phyloP scores from a whole-genome alignment of 2,113 vertebrate genomes.

The Pseudolaguvia tuberculata region DNA sequence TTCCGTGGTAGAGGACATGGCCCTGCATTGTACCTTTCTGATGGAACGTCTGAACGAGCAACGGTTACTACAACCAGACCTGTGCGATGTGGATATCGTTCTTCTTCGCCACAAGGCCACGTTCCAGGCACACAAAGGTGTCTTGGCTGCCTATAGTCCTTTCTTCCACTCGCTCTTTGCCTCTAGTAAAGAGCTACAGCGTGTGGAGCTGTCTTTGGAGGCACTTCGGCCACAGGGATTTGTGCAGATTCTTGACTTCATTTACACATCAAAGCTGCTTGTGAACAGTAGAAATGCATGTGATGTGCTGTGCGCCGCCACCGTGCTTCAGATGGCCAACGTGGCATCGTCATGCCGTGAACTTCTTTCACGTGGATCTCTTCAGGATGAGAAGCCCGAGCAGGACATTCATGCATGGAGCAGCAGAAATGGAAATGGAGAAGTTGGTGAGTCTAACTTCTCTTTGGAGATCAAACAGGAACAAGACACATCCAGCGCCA shows the following conservation, averaged over 20 bases:
- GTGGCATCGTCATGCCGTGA: conserved; percentile 80
- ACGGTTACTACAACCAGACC: conserved; percentile 82
- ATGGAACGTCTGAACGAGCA: conserved; percentile 88
- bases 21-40: conserved; percentile 81
- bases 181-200: conserved; percentile 82
- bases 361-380: conserved; percentile 73
- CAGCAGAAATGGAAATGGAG: background rate
- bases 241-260: conserved; percentile 86
- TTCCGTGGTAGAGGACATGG: conserved; percentile 85
- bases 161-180: conserved; percentile 88
- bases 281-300: conserved; percentile 79
- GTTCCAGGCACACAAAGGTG: conserved; percentile 82
- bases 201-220: conserved; percentile 81
- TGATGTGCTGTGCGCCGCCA: conserved; percentile 78
- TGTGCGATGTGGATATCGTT: conserved; percentile 85
- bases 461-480: conserved; percentile 45
- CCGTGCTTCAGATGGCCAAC: conserved; percentile 80
- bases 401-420: conserved; percentile 44
- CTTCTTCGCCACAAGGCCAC: conserved; percentile 79
- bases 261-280: conserved; percentile 84
- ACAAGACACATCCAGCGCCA: conserved; percentile 65
- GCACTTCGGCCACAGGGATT: conserved; percentile 76
- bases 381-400: conserved; percentile 66
- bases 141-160: conserved; percentile 82
- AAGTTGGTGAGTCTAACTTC: background rate